phyloP scores from a whole-genome alignment of 2,113 vertebrate species.

The Onychostoma macrolepis region DNA sequence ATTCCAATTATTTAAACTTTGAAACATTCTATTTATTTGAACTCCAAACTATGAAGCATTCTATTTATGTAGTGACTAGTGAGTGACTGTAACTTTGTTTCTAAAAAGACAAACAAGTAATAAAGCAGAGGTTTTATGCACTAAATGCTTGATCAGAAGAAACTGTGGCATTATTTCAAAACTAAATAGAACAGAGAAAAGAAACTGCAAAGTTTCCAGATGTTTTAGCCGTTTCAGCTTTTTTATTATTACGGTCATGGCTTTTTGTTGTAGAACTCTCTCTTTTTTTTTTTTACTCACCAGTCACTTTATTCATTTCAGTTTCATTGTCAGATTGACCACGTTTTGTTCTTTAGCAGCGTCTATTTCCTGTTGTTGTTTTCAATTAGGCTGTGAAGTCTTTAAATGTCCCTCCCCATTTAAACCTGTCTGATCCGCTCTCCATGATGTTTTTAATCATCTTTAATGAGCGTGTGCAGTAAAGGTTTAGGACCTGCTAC shows the following conservation, averaged over 20 bases:
- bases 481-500: conserved; percentile 54
- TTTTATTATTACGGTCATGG: not conserved
- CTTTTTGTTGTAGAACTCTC: not conserved
- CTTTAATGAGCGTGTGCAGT: conserved; percentile 52
- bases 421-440: conserved; percentile 9
- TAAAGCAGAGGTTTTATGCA: not conserved
- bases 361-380: conserved; percentile 28
- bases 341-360: not conserved
- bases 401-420: not conserved
- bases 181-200: not conserved
- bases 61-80: not conserved
- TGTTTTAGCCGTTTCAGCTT: too few relatives aligned
- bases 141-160: not conserved
- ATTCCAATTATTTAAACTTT: not conserved
- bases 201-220: not conserved
- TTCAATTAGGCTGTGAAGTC: conserved; percentile 2
- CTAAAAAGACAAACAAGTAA: conserved; percentile 7
- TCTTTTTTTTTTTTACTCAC: not conserved
- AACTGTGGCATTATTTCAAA: not conserved
- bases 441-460: conserved; percentile 54
- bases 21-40: too few relatives aligned
- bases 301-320: not conserved
- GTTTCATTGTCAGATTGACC: not conserved
- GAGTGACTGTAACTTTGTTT: not conserved
- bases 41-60: too few relatives aligned